Base-by-base conservation (phyloP, 2,797 vertebrate species). In the Rhynchonycteris naso region DNA sequence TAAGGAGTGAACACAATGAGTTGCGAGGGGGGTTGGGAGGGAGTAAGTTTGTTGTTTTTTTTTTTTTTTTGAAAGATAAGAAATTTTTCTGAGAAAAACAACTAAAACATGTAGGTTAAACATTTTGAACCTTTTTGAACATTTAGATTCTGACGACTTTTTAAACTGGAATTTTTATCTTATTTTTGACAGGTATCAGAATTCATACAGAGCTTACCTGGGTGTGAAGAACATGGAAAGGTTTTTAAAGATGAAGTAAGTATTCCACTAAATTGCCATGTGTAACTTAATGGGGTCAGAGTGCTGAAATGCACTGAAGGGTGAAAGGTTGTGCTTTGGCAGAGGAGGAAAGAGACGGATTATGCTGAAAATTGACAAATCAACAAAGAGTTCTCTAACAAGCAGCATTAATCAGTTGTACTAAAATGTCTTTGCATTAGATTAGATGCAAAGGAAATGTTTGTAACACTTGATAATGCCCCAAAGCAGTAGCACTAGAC, bases 241-340 rank as follows among this genome's bases (percentile, higher is more conserved):
- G 98, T 99, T 35, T 99, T 99, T 98, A 99, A 98, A 97, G 99
- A 99, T 47, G 98, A 99, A 98, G 99, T 99, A 97, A 96, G 98
- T 97, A 19, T 89, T 69, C 35, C 35, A 8, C 58, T 90, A 0
- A 66, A 74, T 54, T 72, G 47, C 56, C 81, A 4, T 24, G 3
- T 88, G 47, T 68, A 82, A 24, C 76, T 68, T 89, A 38, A 26
- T 78, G 35, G 63, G 43, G 16, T 85, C 50, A 65, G 18, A 89
- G 24, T 30, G 24, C n/a, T 14, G 81, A 56, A 68, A 54, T 38
- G 22, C 35, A 72, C 1, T 21, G 35, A 35, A 13, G 21, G 38
- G 71, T 56, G 59, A 76, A 30, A 50, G 61, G 26, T 10, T 47
- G 38, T 52, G 56, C 80, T 26, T 5, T 35, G 47, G 38, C n/a